phyloP scores from a whole-genome alignment of 2,797 vertebrate species.

The Hippocampus kuda region DNA sequence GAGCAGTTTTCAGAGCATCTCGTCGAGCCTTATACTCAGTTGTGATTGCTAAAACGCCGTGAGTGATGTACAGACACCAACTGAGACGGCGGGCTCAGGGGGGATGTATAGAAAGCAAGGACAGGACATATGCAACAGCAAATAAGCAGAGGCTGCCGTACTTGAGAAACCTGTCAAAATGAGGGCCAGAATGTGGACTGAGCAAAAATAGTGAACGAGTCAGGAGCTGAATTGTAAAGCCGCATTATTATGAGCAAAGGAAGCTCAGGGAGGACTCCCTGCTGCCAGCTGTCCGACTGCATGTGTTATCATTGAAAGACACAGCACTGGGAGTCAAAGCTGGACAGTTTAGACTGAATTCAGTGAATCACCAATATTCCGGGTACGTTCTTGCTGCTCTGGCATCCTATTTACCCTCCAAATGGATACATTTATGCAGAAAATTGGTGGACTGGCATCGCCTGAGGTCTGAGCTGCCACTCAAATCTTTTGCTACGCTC shows the following conservation, averaged over 20 bases:
- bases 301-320: conserved; percentile 35
- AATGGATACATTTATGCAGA: conserved; percentile 16
- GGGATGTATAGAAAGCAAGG: conserved; percentile 30
- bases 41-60: conserved; percentile 49
- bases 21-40: conserved; percentile 36
- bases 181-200: conserved; percentile 45
- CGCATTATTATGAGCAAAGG: conserved; percentile 25
- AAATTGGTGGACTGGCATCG: conserved; percentile 28
- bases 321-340: conserved; percentile 20
- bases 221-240: conserved; percentile 53
- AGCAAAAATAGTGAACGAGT: conserved; percentile 30
- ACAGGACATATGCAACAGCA: conserved; percentile 35
- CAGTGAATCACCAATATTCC: conserved; percentile 46
- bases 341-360: conserved; percentile 22
- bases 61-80: conserved; percentile 37
- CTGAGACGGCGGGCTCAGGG: conserved; percentile 28
- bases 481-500: conserved; percentile 8
- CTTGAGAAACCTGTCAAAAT: conserved; percentile 36
- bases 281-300: conserved; percentile 52
- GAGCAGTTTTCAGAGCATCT: conserved; percentile 29
- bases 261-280: conserved; percentile 40
- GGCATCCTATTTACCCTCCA: conserved; percentile 48
- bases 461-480: conserved; percentile 15
- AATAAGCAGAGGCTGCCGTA: conserved; percentile 22
- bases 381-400: conserved; percentile 33